Evolutionary conservation across 2,888 invertebrate genomes (phyloP).

Genomic region (Sialis lutaria): DNA sequence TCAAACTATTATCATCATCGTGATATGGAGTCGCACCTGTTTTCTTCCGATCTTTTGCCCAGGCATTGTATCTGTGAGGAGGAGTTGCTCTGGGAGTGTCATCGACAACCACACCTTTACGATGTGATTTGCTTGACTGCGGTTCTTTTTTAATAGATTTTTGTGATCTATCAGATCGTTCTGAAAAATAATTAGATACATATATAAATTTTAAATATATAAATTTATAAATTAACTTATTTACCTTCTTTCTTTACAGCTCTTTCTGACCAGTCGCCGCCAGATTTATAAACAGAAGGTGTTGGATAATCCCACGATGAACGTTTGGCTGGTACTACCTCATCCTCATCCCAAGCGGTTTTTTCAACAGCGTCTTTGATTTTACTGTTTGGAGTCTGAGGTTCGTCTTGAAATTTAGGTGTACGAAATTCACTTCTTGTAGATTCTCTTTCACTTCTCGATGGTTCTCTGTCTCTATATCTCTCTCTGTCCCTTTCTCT

Average conservation of each 20-base stretch:
- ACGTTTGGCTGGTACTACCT: slow-evolving; percentile 38
- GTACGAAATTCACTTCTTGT: slow-evolving; percentile 18
- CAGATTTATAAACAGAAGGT: slow-evolving; percentile 38
- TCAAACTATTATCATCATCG: slow-evolving; percentile 24
- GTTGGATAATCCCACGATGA: slow-evolving; percentile 92
- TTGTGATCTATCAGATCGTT: slow-evolving; percentile 3
- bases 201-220: slow-evolving; percentile 2
- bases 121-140: not conserved
- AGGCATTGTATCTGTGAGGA: slow-evolving; percentile 65
- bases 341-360: slow-evolving; percentile 70
- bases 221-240: slow-evolving; percentile 13
- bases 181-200: not conserved
- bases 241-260: slow-evolving; percentile 16
- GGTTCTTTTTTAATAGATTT: not conserved
- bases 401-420: slow-evolving; percentile 66
- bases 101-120: slow-evolving; percentile 32
- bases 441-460: slow-evolving; percentile 13
- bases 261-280: slow-evolving; percentile 21
- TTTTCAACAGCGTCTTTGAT: slow-evolving; percentile 44
- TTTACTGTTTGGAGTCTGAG: slow-evolving; percentile 59
- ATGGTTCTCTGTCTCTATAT: slow-evolving; percentile 16
- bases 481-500: slow-evolving; percentile 12
- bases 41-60: slow-evolving; percentile 50
- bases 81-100: slow-evolving; percentile 75
- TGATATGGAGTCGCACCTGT: slow-evolving; percentile 45